A percentile compares a stretch with the other conserved stretches of the same genome.
phyloP scores from a whole-genome alignment of 2,888 invertebrate genomes.

The Diplolepis rosae region DNA sequence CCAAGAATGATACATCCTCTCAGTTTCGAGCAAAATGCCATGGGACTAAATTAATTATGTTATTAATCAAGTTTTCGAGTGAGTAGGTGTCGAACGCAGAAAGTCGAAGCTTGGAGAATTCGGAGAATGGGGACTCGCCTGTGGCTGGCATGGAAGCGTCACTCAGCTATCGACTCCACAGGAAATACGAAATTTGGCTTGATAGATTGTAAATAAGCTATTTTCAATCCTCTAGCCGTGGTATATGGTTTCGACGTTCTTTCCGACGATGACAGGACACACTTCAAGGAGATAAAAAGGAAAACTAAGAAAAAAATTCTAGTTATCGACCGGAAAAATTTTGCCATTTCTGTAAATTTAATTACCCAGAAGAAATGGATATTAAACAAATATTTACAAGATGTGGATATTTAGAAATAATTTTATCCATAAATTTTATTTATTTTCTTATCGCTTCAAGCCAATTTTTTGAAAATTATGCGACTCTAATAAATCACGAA shows the following conservation, averaged over 20 bases:
- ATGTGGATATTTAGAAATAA: too few relatives aligned
- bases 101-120: slow-evolving; percentile 53
- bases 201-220: slow-evolving; percentile 46
- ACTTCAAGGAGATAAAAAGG: slow-evolving; percentile 11
- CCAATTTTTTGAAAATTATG: too few relatives aligned
- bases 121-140: slow-evolving; percentile 70
- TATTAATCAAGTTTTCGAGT: slow-evolving; percentile 49
- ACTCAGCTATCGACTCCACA: slow-evolving; percentile 73
- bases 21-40: slow-evolving; percentile 45
- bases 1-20: slow-evolving; percentile 37
- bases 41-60: slow-evolving; percentile 51
- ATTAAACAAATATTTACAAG: neutral
- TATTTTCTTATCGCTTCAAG: too few relatives aligned
- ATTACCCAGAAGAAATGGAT: neutral
- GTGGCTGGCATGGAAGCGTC: slow-evolving; percentile 72
- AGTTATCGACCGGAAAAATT: neutral
- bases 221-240: slow-evolving; percentile 16
- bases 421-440: too few relatives aligned
- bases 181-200: slow-evolving; percentile 47
- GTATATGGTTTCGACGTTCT: neutral
- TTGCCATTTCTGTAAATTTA: neutral
- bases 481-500: too few relatives aligned
- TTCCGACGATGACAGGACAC: neutral
- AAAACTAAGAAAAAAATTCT: neutral
- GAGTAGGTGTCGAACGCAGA: slow-evolving; percentile 29